These are phyloP conservation scores for Misgurnus anguillicaudatus DNA, from an alignment of 2,113 vertebrate genomes.

Conservation along the genomic window DNA sequence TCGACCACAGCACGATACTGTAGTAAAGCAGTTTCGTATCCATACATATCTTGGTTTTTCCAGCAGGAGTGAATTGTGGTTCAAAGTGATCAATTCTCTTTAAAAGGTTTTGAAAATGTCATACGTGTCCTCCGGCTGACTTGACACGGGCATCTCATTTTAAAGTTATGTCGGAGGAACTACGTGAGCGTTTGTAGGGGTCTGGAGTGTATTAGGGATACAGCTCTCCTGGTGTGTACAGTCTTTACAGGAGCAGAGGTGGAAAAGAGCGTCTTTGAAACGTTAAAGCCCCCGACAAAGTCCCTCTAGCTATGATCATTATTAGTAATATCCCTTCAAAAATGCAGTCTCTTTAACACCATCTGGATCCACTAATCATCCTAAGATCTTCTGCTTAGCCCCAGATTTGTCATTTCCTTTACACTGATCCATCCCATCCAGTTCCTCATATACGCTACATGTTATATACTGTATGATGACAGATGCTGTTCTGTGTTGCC, in stretches of 20 bases:
- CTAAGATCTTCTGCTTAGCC: conserved; percentile 4
- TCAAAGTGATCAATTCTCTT: not conserved
- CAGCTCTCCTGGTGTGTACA: conserved; percentile 22
- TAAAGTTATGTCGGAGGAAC: conserved; percentile 33
- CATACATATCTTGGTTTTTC: not conserved
- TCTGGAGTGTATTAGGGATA: conserved; percentile 48
- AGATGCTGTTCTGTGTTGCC: not conserved
- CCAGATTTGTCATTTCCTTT: conserved; percentile 11
- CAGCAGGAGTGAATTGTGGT: not conserved
- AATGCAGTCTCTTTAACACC: conserved; percentile 28
- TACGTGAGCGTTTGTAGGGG: conserved; percentile 17
- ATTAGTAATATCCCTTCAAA: conserved; percentile 43
- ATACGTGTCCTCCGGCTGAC: not conserved
- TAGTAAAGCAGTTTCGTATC: not conserved
- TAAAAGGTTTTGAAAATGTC: not conserved
- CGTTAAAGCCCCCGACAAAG: conserved; percentile 35
- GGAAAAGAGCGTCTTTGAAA: conserved; percentile 29
- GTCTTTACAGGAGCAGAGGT: conserved; percentile 9
- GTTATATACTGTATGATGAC: not conserved
- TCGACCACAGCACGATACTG: not conserved
- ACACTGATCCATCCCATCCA: not conserved
- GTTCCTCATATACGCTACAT: not conserved
- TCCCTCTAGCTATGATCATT: conserved; percentile 36
- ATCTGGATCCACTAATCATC: conserved; percentile 33
- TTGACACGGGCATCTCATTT: conserved; percentile 16